Conservation (phyloP, 2,113 vertebrate species). For the Malurus elegans region DNA sequence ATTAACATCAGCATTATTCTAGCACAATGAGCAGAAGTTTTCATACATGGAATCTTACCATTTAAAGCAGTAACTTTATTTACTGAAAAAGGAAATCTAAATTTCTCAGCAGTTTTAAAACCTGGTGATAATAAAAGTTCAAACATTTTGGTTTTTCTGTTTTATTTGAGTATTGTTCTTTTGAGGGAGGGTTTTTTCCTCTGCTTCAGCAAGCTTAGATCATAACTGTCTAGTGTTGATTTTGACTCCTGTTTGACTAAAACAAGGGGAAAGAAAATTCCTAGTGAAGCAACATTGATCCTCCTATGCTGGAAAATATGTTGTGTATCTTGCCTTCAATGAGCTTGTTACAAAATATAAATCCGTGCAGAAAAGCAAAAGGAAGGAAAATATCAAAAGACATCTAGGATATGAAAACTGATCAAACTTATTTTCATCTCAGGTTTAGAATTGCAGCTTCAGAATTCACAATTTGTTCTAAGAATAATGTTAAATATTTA, state of each 20-base stretch:
- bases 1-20: neutral
- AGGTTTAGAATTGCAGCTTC: neutral
- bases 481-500: slow-evolving; percentile 23
- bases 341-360: neutral
- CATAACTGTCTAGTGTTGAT: neutral
- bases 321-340: neutral
- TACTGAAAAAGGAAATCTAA: neutral
- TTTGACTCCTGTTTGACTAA: neutral
- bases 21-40: neutral
- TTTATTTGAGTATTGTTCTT: neutral
- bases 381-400: neutral
- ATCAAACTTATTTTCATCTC: neutral
- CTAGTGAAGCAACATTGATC: neutral
- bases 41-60: neutral
- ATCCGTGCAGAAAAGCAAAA: neutral
- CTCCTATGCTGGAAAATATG: neutral
- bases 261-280: neutral
- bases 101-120: neutral
- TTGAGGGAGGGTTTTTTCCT: neutral
- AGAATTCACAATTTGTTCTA: neutral
- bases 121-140: neutral
- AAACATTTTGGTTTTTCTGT: neutral
- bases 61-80: neutral
- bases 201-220: neutral
- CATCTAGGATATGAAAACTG: neutral